Evolutionary conservation across 92 coral and sea anemone species (phyloP).

Genomic region (Phenganax stokvisi): DNA sequence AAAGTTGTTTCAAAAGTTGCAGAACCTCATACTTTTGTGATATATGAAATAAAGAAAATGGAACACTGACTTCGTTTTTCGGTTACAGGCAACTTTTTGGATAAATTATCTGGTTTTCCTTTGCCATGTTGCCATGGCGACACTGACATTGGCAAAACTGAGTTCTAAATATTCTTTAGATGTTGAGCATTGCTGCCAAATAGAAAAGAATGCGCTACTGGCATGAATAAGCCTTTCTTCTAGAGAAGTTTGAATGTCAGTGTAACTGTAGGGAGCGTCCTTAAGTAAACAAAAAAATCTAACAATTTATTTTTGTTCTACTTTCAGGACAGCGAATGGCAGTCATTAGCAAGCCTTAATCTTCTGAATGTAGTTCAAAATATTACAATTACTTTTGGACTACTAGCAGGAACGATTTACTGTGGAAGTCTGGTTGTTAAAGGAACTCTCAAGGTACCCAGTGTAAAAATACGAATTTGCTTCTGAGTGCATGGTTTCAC

Average conservation of each 20-base stretch:
- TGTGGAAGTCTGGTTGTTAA: constrained; percentile 75
- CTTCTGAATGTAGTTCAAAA: constrained; percentile 77
- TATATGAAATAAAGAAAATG: neutral
- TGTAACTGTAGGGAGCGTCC: neutral
- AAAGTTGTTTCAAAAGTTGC: neutral
- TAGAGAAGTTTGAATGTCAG: neutral
- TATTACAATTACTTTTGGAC: constrained; percentile 65
- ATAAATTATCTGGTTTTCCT: neutral
- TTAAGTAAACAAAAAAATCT: neutral
- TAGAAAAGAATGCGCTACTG: neutral
- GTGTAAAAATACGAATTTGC: too few species aligned
- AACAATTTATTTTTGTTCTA: neutral
- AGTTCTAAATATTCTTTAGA: neutral
- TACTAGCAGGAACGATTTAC: constrained; percentile 75
- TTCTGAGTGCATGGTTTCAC: too few species aligned
- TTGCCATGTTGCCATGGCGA: neutral
- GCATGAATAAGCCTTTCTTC: neutral
- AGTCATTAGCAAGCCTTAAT: constrained; percentile 72
- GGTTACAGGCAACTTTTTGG: neutral
- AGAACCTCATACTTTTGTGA: neutral
- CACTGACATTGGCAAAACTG: neutral
- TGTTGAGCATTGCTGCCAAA: neutral
- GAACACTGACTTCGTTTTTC: neutral
- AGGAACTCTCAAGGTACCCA: constrained; percentile 64
- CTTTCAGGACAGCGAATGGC: constrained; percentile 77